A percentile compares a stretch with the other conserved stretches of the same genome.
These are phyloP conservation scores for Cardiocondyla obscurior DNA, from an alignment of 1,140 invertebrate species.

Conservation along the genomic window DNA sequence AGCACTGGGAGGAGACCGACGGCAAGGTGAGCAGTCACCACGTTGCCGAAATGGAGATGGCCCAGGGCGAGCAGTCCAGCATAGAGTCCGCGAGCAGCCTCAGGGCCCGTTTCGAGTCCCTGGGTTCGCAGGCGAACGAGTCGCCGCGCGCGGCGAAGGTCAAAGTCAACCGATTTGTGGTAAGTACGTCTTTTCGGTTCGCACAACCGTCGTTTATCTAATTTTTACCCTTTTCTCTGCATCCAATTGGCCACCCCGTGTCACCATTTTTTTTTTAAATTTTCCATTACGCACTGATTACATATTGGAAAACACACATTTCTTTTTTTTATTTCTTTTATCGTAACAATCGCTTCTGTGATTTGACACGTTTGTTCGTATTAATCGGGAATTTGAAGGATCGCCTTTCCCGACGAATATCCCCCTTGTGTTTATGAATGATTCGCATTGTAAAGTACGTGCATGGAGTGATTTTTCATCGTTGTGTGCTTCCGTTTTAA, in stretches of 20 bases:
- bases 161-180: slow-evolving; percentile 94
- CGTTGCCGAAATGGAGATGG: slow-evolving; percentile 82
- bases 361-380: neutral
- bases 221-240: neutral
- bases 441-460: slow-evolving; percentile 37
- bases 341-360: neutral
- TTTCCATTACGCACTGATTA: neutral
- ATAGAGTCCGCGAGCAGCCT: slow-evolving; percentile 92
- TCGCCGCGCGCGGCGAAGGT: slow-evolving; percentile 85
- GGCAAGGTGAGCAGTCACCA: slow-evolving; percentile 82
- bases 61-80: slow-evolving; percentile 86
- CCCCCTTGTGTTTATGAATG: neutral
- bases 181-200: slow-evolving; percentile 83
- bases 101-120: slow-evolving; percentile 92
- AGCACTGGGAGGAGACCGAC: slow-evolving; percentile 93
- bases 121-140: slow-evolving; percentile 85
- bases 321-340: neutral
- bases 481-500: slow-evolving; percentile 13
- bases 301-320: neutral
- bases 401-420: neutral
- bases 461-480: slow-evolving; percentile 54
- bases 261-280: neutral
- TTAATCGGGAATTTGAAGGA: neutral
- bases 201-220: slow-evolving; percentile 1
- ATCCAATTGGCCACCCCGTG: neutral